Evolutionary conservation across 2,113 vertebrate species (phyloP).

Genomic region (Eudyptes chrysolophus): DNA sequence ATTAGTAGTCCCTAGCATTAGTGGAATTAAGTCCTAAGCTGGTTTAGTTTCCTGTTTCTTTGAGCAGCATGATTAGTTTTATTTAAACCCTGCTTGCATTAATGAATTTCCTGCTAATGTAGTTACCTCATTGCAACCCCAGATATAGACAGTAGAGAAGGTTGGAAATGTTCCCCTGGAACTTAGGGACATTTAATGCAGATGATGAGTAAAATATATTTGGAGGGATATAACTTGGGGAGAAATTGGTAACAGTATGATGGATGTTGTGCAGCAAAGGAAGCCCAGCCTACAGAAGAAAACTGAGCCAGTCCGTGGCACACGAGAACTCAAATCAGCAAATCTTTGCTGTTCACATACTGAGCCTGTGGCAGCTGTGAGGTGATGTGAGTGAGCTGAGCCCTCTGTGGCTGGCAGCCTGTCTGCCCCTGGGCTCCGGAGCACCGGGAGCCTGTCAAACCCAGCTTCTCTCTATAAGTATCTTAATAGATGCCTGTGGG

Average conservation of each 20-base stretch:
- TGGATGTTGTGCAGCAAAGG: accelerated
- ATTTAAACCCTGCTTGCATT: neutral
- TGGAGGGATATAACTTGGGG: neutral
- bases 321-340: neutral
- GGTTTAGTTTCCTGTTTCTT: neutral
- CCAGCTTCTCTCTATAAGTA: neutral
- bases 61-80: neutral
- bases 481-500: neutral
- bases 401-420: neutral
- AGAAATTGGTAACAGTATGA: neutral
- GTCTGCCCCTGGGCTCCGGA: neutral
- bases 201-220: neutral
- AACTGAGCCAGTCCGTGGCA: neutral
- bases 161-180: neutral
- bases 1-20: neutral
- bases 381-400: neutral
- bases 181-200: neutral
- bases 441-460: neutral
- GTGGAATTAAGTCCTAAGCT: neutral
- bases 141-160: neutral
- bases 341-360: neutral
- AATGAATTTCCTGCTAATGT: neutral
- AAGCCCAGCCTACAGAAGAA: neutral
- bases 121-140: neutral
- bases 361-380: neutral